Conservation (phyloP, 2,797 vertebrate genomes). For the Falco cherrug region DNA sequence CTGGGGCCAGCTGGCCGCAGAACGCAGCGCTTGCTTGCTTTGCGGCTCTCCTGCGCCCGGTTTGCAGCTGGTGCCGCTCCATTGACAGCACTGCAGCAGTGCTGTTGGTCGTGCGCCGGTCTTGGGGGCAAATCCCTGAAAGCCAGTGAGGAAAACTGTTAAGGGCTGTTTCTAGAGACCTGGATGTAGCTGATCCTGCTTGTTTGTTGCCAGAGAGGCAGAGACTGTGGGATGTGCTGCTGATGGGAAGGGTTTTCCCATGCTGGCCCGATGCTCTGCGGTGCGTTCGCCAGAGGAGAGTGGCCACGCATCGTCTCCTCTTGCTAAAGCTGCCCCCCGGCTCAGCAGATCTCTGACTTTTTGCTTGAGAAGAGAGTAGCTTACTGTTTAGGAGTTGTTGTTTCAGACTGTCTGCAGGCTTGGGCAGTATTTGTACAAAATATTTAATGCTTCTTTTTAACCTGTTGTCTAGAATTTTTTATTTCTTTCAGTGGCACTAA, state of each 20-base stretch:
- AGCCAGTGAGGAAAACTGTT: neutral
- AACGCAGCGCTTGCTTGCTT: rapidly evolving
- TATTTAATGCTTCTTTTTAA: neutral
- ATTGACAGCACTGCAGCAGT: rapidly evolving
- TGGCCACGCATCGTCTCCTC: neutral
- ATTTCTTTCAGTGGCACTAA: neutral
- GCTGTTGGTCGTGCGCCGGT: rapidly evolving
- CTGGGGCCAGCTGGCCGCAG: rapidly evolving
- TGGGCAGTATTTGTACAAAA: neutral
- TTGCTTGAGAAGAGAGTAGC: neutral
- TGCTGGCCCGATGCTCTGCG: rapidly evolving
- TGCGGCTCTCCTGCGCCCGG: rapidly evolving
- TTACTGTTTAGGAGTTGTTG: neutral
- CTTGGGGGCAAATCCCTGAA: neutral
- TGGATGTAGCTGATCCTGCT: neutral
- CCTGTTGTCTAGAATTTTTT: neutral
- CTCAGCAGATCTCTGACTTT: neutral
- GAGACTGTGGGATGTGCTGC: neutral
- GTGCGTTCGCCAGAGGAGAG: neutral
- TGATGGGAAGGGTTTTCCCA: neutral
- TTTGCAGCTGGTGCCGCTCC: rapidly evolving
- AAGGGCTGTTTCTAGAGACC: neutral
- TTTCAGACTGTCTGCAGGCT: neutral
- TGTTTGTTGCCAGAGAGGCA: neutral
- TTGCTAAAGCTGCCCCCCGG: neutral